Evolutionary conservation across 2,797 vertebrate genomes (phyloP).

Genomic region (Acipenser ruthenus): DNA sequence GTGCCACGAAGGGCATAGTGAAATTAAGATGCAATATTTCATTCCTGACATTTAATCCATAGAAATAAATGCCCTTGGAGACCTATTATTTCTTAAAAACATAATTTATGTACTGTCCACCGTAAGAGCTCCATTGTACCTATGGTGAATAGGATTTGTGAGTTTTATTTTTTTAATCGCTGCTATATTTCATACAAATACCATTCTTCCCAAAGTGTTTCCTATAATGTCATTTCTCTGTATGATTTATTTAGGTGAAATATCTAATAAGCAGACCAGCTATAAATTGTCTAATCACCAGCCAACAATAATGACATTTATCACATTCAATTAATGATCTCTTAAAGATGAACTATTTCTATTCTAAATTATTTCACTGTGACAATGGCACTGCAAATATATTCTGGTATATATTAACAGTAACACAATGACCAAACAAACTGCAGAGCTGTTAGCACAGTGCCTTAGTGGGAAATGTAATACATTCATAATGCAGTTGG

Average conservation of each 20-base stretch:
- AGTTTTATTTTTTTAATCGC: constrained; percentile 37
- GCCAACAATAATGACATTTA: constrained; percentile 60
- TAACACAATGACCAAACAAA: no score
- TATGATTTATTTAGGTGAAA: constrained; percentile 50
- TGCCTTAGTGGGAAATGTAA: no score
- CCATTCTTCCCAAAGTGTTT: constrained; percentile 52
- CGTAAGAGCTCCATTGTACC: constrained; percentile 12
- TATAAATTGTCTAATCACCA: constrained; percentile 56
- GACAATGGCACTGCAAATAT: no score
- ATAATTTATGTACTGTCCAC: constrained; percentile 27
- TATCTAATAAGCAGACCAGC: constrained; percentile 37
- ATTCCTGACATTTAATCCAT: constrained; percentile 58
- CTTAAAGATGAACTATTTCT: constrained; percentile 48
- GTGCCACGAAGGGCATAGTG: constrained; percentile 39
- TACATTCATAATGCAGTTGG: no score
- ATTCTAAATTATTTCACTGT: constrained; percentile 15
- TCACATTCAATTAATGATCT: constrained; percentile 45
- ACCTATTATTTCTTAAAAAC: constrained; percentile 48
- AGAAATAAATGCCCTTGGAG: constrained; percentile 41
- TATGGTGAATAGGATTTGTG: constrained; percentile 7
- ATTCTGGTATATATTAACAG: no score
- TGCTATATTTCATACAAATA: constrained; percentile 40
- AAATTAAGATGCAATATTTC: constrained; percentile 52
- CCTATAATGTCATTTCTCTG: constrained; percentile 49
- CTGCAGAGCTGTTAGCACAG: no score